phyloP scores from a whole-genome alignment of 2,113 vertebrate genomes.

The Mungos mungo region DNA sequence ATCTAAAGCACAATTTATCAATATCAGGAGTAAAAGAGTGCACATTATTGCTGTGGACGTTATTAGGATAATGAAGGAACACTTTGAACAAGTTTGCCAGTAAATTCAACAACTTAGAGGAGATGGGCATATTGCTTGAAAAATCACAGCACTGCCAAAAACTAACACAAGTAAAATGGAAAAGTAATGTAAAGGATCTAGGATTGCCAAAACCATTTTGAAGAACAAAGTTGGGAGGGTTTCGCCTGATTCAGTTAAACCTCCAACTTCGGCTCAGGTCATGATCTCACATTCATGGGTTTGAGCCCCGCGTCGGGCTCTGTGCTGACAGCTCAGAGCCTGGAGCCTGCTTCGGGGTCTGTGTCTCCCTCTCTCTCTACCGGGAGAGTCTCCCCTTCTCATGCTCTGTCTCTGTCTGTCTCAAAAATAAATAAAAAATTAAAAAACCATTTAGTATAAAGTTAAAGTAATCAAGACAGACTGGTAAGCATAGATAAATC shows the following conservation, averaged over 20 bases:
- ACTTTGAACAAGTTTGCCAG: background rate
- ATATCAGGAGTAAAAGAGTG: background rate
- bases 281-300: too few relatives aligned
- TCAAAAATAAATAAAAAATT: too few relatives aligned
- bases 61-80: background rate
- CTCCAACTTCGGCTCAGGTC: too few relatives aligned
- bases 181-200: background rate
- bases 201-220: background rate
- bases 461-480: background rate
- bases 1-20: background rate
- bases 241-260: background rate
- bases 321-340: too few relatives aligned
- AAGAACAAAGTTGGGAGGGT: background rate
- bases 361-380: too few relatives aligned
- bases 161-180: background rate
- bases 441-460: background rate
- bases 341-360: too few relatives aligned
- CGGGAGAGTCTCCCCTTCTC: too few relatives aligned
- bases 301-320: too few relatives aligned
- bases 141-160: background rate
- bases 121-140: background rate
- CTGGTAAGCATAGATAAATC: background rate
- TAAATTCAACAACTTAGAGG: background rate
- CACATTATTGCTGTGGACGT: background rate
- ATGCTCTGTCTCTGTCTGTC: too few relatives aligned